A percentile compares a stretch with the other conserved stretches of the same genome.
Evolutionary conservation across 1,140 invertebrate species (phyloP).

Genomic region (Odontomachus brunneus): DNA sequence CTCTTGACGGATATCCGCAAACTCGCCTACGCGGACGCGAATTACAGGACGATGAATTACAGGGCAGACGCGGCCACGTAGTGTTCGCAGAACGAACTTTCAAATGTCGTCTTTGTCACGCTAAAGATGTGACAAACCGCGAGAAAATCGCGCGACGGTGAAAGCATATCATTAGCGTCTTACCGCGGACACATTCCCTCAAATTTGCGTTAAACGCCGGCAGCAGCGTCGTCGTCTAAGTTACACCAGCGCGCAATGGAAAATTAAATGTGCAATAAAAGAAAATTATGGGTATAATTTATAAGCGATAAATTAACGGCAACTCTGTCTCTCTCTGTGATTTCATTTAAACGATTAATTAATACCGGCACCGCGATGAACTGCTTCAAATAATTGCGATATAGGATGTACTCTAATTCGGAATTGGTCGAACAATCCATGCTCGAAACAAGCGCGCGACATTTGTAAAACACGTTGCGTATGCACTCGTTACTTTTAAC

Average conservation of each 20-base stretch:
- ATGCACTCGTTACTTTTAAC: slow-evolving; percentile 45
- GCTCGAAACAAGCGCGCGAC: slow-evolving; percentile 1
- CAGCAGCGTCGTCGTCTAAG: too few relatives aligned
- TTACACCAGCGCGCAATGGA: too few relatives aligned
- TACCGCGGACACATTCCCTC: slow-evolving; percentile 2
- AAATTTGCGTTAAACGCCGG: not conserved
- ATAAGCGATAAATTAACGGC: slow-evolving; percentile 16
- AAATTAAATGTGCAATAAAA: too few relatives aligned
- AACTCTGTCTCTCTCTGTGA: not conserved
- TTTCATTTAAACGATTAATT: slow-evolving; percentile 44
- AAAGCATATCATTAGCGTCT: slow-evolving; percentile 29
- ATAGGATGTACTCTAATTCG: slow-evolving; percentile 7
- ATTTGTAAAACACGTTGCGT: slow-evolving; percentile 27
- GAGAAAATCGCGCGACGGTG: not conserved
- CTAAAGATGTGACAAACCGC: not conserved
- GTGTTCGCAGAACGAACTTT: slow-evolving; percentile 22
- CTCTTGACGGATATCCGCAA: slow-evolving; percentile 22
- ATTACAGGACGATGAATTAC: slow-evolving; percentile 56
- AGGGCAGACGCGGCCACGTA: slow-evolving; percentile 8
- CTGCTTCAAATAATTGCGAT: slow-evolving; percentile 17
- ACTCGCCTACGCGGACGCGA: slow-evolving; percentile 40
- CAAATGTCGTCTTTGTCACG: slow-evolving; percentile 14
- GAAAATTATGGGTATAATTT: not conserved
- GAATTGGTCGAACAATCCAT: slow-evolving; percentile 5
- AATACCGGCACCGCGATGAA: slow-evolving; percentile 8